phyloP scores from a whole-genome alignment of 2,888 invertebrate species.

The Chalcis sispes region DNA sequence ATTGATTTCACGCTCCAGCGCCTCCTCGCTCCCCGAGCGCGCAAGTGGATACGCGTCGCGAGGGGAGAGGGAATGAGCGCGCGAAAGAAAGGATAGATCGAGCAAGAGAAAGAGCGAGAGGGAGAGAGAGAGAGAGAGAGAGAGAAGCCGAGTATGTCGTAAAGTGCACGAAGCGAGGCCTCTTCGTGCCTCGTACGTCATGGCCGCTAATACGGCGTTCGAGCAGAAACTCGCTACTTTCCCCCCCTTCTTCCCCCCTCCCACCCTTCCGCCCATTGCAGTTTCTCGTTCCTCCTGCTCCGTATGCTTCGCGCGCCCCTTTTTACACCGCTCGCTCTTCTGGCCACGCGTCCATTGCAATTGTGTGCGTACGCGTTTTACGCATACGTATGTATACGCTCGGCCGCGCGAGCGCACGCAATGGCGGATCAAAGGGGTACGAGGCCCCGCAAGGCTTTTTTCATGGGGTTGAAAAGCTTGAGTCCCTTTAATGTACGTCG shows the following conservation, averaged over 20 bases:
- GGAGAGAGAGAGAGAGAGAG: neutral
- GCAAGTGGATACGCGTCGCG: too few relatives aligned
- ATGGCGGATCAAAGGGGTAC: conserved; percentile 1
- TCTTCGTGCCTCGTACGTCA: conserved; percentile 66
- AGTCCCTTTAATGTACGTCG: too few relatives aligned
- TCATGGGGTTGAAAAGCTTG: neutral
- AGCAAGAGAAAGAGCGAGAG: neutral
- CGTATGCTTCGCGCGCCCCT: conserved; percentile 73
- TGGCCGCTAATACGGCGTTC: conserved; percentile 64
- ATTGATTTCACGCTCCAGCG: conserved; percentile 71
- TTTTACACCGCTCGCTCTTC: conserved; percentile 66
- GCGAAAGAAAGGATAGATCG: neutral
- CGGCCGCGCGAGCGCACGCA: neutral
- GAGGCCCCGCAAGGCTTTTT: neutral
- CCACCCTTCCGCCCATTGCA: neutral
- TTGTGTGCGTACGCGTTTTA: neutral
- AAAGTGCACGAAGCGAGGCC: conserved; percentile 54
- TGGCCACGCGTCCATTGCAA: conserved; percentile 8
- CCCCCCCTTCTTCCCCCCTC: neutral
- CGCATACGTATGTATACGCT: neutral
- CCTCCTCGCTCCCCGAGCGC: conserved; percentile 62
- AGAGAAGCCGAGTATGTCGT: conserved; percentile 32
- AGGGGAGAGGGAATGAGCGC: too few relatives aligned
- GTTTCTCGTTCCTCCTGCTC: neutral
- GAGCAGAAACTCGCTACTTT: neutral